Percentiles rank a stretch among this genome's conserved stretches.
Evolutionary conservation across 2,113 vertebrate genomes (phyloP).

Genomic region (Pleuronectes platessa): DNA sequence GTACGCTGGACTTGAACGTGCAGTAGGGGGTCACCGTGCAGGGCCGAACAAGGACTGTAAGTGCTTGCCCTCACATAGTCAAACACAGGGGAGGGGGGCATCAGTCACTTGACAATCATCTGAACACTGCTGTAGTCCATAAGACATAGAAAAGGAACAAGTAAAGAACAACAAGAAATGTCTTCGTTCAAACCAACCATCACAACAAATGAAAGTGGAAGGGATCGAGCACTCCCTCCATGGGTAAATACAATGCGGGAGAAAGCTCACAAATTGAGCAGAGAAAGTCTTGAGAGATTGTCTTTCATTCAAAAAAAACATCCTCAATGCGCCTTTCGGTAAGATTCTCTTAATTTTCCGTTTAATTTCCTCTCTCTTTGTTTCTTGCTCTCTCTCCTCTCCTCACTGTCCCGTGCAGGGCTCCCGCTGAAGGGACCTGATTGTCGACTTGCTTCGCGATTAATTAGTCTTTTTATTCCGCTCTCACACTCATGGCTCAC

Average conservation of each 20-base stretch:
- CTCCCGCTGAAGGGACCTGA: slow-evolving; percentile 74
- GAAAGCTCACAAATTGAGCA: slow-evolving; percentile 64
- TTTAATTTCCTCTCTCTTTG: slow-evolving; percentile 60
- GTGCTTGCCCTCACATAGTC: slow-evolving; percentile 51
- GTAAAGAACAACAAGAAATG: slow-evolving; percentile 69
- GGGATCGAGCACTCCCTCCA: slow-evolving; percentile 57
- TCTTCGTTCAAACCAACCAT: slow-evolving; percentile 75
- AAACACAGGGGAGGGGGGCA: slow-evolving; percentile 55
- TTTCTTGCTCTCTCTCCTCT: slow-evolving; percentile 48
- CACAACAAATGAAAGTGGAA: slow-evolving; percentile 77
- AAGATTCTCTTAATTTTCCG: slow-evolving; percentile 56
- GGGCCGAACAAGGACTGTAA: slow-evolving; percentile 30
- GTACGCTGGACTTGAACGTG: slow-evolving; percentile 53
- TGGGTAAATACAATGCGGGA: slow-evolving; percentile 53
- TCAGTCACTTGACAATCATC: slow-evolving; percentile 47
- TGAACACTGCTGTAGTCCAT: slow-evolving; percentile 58
- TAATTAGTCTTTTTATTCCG: slow-evolving; percentile 67
- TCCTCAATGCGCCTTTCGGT: slow-evolving; percentile 44
- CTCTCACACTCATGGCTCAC: slow-evolving; percentile 72
- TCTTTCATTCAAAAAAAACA: slow-evolving; percentile 67
- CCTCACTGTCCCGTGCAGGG: slow-evolving; percentile 44
- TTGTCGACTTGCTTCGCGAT: slow-evolving; percentile 82
- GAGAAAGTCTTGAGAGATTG: slow-evolving; percentile 71
- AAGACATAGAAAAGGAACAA: slow-evolving; percentile 59
- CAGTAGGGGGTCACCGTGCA: slow-evolving; percentile 51